Percentiles rank a stretch among this genome's conserved stretches.
Conservation (phyloP, 2,113 vertebrate species). For the Argyrosomus japonicus region DNA sequence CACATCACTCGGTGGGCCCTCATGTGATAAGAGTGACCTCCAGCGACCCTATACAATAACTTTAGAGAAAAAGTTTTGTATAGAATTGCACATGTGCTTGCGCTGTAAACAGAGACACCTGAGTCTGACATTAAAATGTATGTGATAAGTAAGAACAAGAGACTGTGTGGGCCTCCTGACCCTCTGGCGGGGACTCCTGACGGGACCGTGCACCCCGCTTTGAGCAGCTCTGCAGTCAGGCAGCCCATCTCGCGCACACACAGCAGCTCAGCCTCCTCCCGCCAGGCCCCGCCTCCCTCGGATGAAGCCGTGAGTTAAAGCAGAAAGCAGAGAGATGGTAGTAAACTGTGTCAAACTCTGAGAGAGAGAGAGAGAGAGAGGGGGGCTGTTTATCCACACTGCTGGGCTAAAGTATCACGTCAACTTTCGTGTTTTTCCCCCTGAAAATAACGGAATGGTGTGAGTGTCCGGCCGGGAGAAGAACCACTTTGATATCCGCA, state of each 20-base stretch:
- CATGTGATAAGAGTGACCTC: conserved; percentile 17
- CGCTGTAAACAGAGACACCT: too few relatives aligned
- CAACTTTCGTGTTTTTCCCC: background rate
- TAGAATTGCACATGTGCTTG: background rate
- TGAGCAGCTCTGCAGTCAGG: background rate
- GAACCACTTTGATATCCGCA: conserved; percentile 35
- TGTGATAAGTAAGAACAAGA: too few relatives aligned
- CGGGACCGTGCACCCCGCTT: conserved; percentile 11
- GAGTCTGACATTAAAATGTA: background rate
- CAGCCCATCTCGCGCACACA: conserved; percentile 10
- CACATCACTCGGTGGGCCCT: conserved; percentile 11
- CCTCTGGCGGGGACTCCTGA: background rate
- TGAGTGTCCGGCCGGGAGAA: conserved; percentile 21
- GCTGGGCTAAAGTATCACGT: background rate
- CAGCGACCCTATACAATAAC: background rate
- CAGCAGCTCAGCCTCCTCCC: conserved; percentile 53
- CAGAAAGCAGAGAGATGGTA: conserved; percentile 43
- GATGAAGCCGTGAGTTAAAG: conserved; percentile 53
- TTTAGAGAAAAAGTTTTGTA: background rate
- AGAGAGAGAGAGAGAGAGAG: background rate
- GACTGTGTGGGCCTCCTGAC: background rate
- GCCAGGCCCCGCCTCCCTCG: conserved; percentile 68
- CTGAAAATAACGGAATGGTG: background rate
- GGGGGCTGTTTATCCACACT: background rate
- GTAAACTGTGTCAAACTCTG: conserved; percentile 66